Evolutionary conservation across 2,888 invertebrate species (phyloP), one percentile per base, ranked within the genome.

Genomic region (Megamerina dolium): DNA sequence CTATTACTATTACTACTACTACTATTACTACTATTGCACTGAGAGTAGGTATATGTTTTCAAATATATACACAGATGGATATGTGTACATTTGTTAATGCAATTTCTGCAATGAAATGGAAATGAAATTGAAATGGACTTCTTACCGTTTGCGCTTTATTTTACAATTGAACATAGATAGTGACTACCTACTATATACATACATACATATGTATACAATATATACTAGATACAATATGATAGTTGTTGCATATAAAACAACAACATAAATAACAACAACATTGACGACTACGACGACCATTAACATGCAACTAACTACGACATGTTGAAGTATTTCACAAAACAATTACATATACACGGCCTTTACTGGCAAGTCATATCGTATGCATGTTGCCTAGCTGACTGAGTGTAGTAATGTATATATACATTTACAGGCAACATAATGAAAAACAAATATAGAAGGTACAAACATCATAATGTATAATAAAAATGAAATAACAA

Each of bases 251-350:
- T 27, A 40, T 40, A 18, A 19, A 36, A 46, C 23, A 45, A 18
- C 14, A 34, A 32, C 16, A 37, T 26, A 29, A 41, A 27, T 30
- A 47, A 18, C 12, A 42, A 37, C 20, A 39, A 20, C 32, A 20
- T 10, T n/a, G 27, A 27, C 10, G 27, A 27, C 10, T 10, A 5
- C 27, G 5, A 27, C 27, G 5, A 27, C 27, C 10, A n/a, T n/a
- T 3, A 27, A 3, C 27, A 5, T 3, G 27, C 27, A 8, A 37
- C 19, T 14, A 33, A 21, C 36, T 13, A 21, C 21, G 13, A n/a
- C 29, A 37, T 18, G 29, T 18, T 18, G 29, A 8, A 23, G n/a
- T 14, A n/a, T n/a, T n/a, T n/a, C n/a, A n/a, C n/a, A n/a, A n/a
- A n/a, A n/a, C n/a, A n/a, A n/a, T n/a, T n/a, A n/a, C n/a, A n/a